phyloP scores from a whole-genome alignment of 1,140 invertebrate genomes.

The Panonychus citri region DNA sequence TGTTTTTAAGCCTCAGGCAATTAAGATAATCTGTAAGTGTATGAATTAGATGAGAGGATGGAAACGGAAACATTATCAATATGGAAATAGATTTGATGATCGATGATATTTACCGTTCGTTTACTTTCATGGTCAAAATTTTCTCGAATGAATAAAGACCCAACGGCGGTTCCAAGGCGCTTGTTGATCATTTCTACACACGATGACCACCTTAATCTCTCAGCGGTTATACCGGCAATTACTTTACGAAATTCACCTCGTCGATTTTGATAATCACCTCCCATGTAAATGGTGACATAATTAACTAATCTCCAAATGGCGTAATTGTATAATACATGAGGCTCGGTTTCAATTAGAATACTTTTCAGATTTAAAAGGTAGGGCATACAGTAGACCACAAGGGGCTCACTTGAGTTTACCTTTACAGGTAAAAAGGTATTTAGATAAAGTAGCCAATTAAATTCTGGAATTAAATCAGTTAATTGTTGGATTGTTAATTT shows the following conservation, averaged over 20 bases:
- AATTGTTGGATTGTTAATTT: constrained; percentile 8
- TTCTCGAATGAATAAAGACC: constrained; percentile 58
- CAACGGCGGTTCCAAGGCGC: constrained; percentile 57
- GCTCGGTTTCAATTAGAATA: constrained; percentile 17
- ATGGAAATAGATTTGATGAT: too few species aligned
- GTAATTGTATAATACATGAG: constrained; percentile 30
- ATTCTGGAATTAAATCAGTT: constrained; percentile 5
- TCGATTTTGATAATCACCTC: constrained; percentile 49
- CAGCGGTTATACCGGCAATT: constrained; percentile 52
- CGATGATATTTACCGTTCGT: constrained; percentile 19
- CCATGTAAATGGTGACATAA: constrained; percentile 49
- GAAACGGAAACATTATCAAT: too few species aligned
- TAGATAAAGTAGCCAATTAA: constrained; percentile 10
- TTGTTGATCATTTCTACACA: constrained; percentile 52
- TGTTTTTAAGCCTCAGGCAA: too few species aligned
- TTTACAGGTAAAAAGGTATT: constrained; percentile 7
- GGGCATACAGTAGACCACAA: constrained; percentile 7
- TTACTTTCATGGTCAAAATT: constrained; percentile 65
- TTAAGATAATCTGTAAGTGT: too few species aligned
- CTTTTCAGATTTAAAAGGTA: constrained; percentile 7
- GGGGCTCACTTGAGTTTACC: background rate
- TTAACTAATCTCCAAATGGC: constrained; percentile 47
- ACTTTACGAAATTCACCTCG: constrained; percentile 54
- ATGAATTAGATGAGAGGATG: too few species aligned
- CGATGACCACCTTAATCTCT: constrained; percentile 33